Percentiles rank a stretch among this genome's conserved stretches.
phyloP scores from a whole-genome alignment of 2,797 vertebrate genomes.

The Siniperca scherzeri region DNA sequence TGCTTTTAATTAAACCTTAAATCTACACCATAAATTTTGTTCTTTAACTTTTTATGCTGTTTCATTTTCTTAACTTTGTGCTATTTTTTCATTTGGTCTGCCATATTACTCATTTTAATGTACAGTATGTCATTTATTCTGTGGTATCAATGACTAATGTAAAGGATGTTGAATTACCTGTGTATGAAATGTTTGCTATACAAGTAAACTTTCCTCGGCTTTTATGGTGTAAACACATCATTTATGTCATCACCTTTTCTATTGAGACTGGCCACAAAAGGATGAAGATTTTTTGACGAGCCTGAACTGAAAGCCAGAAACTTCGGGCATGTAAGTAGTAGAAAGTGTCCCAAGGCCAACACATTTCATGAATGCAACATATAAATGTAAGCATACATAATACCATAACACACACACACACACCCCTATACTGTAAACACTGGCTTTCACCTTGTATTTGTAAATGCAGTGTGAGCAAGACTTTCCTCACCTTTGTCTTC shows the following conservation, averaged over 20 bases:
- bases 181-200: background rate
- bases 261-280: background rate
- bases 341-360: background rate
- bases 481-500: constrained; percentile 7
- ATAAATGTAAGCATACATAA: background rate
- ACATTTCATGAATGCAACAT: background rate
- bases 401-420: no score
- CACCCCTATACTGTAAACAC: background rate
- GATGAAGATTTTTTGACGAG: background rate
- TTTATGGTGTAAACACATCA: background rate
- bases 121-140: background rate
- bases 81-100: background rate
- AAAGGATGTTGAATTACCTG: background rate
- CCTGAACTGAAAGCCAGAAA: background rate
- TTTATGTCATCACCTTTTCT: background rate
- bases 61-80: background rate
- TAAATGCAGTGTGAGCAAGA: background rate
- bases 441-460: background rate
- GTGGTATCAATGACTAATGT: background rate
- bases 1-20: background rate
- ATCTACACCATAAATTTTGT: background rate
- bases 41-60: background rate
- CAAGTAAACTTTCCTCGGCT: background rate
- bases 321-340: no score
- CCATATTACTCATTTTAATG: background rate